Base-by-base conservation (phyloP, 2,797 vertebrate species). In the Avahi laniger region DNA sequence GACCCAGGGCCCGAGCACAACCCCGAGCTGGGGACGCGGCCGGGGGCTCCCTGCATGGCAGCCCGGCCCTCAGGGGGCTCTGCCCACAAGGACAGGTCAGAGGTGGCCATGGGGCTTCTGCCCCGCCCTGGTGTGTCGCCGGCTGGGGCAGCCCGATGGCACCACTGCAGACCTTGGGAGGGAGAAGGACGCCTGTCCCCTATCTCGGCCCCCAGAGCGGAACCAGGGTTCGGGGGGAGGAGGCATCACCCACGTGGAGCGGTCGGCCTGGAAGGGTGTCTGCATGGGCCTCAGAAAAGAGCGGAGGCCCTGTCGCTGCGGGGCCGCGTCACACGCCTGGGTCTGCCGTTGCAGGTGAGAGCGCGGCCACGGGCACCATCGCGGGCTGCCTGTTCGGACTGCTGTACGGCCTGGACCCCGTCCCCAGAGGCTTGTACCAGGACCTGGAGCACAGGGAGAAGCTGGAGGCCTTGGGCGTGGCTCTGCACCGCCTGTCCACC, bases 331-430 rank as follows among this genome's bases (percentile, higher is more conserved):
- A 33, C 12, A 63, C 33, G 0, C 24, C 24, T 18, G 33, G 11
- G 92, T 95, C 97, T 98, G 67, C 95, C 54, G 4, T 97, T 90
- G 11, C 97, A 99, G 99, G 99, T 89, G 99, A 99, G 95, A 99
- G 99, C 0, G 99, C 99, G 3, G 99, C 99, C 33, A 99, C 99
- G 0, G 99, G 99, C 14, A 98, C 99, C 33, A 99, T 99, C 4
- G 99, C 99, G 0, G 99, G 99, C 63, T 99, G 99, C 97, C 98
- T 99, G 35, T 99, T 99, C 0, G 99, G 99, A 48, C 98, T 99
- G 96, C 98, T 99, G 38, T 98, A 99, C 0, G 99, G 99, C 78
- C 97, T 99, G 93, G 98, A 82, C 89, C 97, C 99, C 46, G 99
- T 99, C 15, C 99, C 99, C 22, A 95, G 95, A 52, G 98, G 98